Conservation (phyloP, 2,888 invertebrate genomes). For the Tetragonula carbonaria region DNA sequence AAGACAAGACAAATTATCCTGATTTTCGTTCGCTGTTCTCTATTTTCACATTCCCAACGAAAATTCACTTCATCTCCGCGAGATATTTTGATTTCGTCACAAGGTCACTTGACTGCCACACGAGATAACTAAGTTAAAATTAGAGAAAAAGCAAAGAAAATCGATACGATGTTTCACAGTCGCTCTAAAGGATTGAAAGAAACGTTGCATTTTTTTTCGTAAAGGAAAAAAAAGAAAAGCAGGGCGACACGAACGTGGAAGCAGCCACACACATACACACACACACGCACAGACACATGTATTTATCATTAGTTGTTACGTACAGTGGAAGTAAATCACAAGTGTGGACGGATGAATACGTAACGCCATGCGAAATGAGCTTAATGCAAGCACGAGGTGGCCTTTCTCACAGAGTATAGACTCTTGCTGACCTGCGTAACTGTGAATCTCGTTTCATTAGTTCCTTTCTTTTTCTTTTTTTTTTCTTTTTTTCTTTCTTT, state of each 20-base stretch:
- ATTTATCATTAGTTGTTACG: conserved; percentile 56
- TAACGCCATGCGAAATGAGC: conserved; percentile 57
- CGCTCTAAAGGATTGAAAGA: not conserved
- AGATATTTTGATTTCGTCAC: not conserved
- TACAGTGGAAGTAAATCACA: conserved; percentile 60
- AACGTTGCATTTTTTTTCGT: not conserved
- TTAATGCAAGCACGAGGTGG: conserved; percentile 54
- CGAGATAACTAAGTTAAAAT: too few relatives aligned
- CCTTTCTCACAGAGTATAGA: conserved; percentile 61
- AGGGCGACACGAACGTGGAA: not conserved
- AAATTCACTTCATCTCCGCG: not conserved
- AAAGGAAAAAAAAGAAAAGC: not conserved
- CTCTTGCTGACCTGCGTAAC: conserved; percentile 71
- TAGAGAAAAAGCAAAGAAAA: too few relatives aligned
- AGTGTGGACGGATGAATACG: conserved; percentile 54
- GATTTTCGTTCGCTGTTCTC: too few relatives aligned
- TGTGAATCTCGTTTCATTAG: conserved; percentile 67
- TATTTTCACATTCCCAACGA: not conserved
- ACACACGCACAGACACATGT: conserved; percentile 33
- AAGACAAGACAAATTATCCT: too few relatives aligned
- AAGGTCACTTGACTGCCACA: too few relatives aligned
- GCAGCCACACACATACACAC: not conserved
- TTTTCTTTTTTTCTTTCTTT: not conserved
- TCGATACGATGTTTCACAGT: too few relatives aligned
- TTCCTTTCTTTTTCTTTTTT: conserved; percentile 6